Base-by-base conservation (phyloP, 2,888 invertebrate genomes). In the Heliconius hortense region DNA sequence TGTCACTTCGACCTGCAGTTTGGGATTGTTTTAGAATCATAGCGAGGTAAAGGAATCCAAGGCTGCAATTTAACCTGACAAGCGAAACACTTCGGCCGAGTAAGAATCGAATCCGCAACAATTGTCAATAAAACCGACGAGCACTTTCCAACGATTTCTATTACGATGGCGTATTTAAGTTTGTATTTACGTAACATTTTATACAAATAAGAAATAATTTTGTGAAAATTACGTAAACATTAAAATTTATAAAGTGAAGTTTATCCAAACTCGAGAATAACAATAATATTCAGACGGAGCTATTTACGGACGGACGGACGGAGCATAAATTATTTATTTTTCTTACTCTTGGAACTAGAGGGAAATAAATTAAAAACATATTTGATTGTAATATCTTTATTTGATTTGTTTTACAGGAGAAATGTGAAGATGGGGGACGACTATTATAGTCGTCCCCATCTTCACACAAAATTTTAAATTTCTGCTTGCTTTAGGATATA, bases 271-370 rank as follows among this genome's bases (percentile, higher is more conserved):
- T 60, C 13, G 24, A 43, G 71, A 71, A 39, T 71, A 71, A 60
- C 39, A 71, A 43, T 71, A 71, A 60, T 18, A 60, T 60, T 60
- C 18, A 59, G 35, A 56, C 18, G 24, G 10, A 60, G 70, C 24
- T 71, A 71, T 26, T 60, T 26, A 62, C 26, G 10, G 10, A 10
- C 35, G 35, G 35, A 31, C 31, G 8, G 1, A 10, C 31, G 31
- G 31, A 31, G 8, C 31, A 71, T 71, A 60, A 70, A 70, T 71
- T 71, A 71, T 71, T 60, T 60, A 39, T 39, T 71, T 71, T 59
- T 70, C 24, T 31, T 53, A 21, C 5, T n/a, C 10, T 35, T 21
- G 24, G 2, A 35, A 24, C n/a, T 56, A 56, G 53, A 10, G 7
- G 31, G 21, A 4, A 15, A 35, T 35, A 59, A 70, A 24, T 24